Conservation (phyloP, 2,888 invertebrate genomes). For the Pherbina coryleti region DNA sequence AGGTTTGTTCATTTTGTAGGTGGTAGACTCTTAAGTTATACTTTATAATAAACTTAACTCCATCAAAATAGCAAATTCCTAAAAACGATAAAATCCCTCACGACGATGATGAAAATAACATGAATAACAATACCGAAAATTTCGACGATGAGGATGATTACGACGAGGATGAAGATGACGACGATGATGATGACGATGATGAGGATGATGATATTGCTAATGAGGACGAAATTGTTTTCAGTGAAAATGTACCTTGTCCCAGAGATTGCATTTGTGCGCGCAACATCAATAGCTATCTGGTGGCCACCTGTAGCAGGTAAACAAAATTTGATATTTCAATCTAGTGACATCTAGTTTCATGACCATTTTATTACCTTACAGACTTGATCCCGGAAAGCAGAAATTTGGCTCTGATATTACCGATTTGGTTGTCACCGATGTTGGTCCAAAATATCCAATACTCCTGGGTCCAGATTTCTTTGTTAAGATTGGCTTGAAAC, state of each 20-base stretch:
- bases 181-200: constrained; percentile 59
- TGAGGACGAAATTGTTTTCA: constrained; percentile 64
- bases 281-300: constrained; percentile 73
- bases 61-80: neutral
- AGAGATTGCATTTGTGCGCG: constrained; percentile 75
- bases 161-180: constrained; percentile 54
- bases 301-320: constrained; percentile 76
- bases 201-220: constrained; percentile 60
- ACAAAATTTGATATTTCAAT: neutral
- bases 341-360: neutral
- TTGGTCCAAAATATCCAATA: constrained; percentile 73
- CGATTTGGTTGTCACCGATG: constrained; percentile 77
- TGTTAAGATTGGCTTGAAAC: constrained; percentile 75
- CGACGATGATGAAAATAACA: constrained; percentile 53
- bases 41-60: neutral
- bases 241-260: constrained; percentile 72
- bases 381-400: constrained; percentile 76
- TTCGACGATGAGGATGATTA: constrained; percentile 57
- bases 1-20: constrained; percentile 45
- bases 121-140: constrained; percentile 51
- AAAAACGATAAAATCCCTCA: constrained; percentile 42
- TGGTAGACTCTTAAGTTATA: neutral
- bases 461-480: constrained; percentile 75
- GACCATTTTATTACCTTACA: constrained; percentile 41
- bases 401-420: constrained; percentile 77